phyloP scores from a whole-genome alignment of 1,140 invertebrate genomes.

The Tetranychus cinnabarinus region DNA sequence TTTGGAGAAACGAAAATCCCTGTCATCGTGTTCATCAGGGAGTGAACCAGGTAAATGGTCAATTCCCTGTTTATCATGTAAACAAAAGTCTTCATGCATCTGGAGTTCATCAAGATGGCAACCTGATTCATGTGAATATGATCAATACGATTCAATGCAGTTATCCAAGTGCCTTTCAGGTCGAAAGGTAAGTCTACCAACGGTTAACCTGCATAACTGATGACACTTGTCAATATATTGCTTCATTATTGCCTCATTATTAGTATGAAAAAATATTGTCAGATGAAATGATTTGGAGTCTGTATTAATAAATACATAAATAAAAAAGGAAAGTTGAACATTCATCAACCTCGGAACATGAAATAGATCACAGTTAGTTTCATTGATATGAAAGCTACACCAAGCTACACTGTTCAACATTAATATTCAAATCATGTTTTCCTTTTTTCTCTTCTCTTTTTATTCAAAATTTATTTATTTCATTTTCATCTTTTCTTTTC shows the following conservation, averaged over 20 bases:
- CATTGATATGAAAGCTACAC: no score
- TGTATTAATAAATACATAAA: background rate
- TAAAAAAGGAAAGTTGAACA: no score
- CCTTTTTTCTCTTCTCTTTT: background rate
- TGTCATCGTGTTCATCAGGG: background rate
- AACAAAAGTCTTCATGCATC: constrained; percentile 16
- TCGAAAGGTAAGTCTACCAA: constrained; percentile 17
- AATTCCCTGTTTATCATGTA: constrained; percentile 22
- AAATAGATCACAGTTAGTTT: no score
- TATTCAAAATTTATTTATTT: background rate
- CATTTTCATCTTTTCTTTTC: background rate
- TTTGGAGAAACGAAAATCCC: background rate
- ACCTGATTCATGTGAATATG: constrained; percentile 18
- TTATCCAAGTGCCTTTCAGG: constrained; percentile 19
- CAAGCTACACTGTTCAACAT: background rate
- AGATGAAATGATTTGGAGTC: no score
- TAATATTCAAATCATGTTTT: background rate
- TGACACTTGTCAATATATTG: no score
- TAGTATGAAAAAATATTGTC: no score
- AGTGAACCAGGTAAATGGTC: constrained; percentile 20
- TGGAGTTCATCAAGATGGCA: constrained; percentile 23
- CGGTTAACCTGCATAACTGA: no score
- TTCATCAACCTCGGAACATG: no score
- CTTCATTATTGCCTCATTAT: no score
- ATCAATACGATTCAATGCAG: constrained; percentile 9